A percentile compares a stretch with the other conserved stretches of the same genome.
Evolutionary conservation across 2,888 invertebrate genomes (phyloP).

Genomic region (Lasioglossum villosulum): DNA sequence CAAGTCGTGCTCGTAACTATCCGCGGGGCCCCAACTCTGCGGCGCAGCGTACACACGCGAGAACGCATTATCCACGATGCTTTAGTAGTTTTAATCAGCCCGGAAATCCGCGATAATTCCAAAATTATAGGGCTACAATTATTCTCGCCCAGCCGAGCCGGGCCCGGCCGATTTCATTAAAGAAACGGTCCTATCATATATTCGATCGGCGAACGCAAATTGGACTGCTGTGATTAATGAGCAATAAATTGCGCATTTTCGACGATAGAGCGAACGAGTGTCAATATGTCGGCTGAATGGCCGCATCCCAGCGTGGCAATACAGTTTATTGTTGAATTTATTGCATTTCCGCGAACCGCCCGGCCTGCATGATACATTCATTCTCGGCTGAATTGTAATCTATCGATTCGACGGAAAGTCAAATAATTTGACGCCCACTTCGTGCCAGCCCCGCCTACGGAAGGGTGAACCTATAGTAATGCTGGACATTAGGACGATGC

Average conservation of each 20-base stretch:
- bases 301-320: conserved; percentile 47
- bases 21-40: not conserved
- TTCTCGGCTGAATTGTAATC: conserved; percentile 57
- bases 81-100: conserved; percentile 49
- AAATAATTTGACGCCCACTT: conserved; percentile 29
- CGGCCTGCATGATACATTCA: conserved; percentile 51
- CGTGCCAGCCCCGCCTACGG: not conserved
- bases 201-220: conserved; percentile 55
- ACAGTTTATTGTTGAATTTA: conserved; percentile 67
- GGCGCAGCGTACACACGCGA: not conserved
- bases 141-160: conserved; percentile 20
- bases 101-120: conserved; percentile 39
- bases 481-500: not conserved
- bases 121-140: conserved; percentile 47
- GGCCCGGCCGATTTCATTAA: conserved; percentile 44
- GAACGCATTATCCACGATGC: not conserved
- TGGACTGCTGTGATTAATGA: conserved; percentile 62
- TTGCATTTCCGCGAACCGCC: conserved; percentile 52
- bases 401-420: conserved; percentile 58
- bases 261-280: conserved; percentile 56
- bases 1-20: conserved; percentile 22
- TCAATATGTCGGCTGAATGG: conserved; percentile 61
- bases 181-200: conserved; percentile 53
- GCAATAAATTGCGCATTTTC: conserved; percentile 60
- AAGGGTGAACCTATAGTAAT: not conserved